Evolutionary conservation across 2,113 vertebrate species (phyloP).

Genomic region (Dolichallabes microphthalmus): DNA sequence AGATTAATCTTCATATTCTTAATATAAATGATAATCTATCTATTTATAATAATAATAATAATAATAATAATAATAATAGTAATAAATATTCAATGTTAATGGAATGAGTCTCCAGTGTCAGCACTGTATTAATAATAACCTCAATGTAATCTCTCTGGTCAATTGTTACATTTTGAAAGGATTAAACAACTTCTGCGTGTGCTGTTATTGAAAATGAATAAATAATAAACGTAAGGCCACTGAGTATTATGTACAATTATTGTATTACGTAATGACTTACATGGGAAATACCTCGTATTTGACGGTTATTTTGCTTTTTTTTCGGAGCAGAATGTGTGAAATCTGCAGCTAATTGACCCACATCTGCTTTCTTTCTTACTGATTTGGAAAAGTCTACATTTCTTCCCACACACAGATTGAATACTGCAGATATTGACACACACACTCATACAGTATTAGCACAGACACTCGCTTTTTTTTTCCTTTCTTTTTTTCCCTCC

Average conservation of each 20-base stretch:
- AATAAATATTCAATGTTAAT: no score
- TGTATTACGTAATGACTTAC: not conserved
- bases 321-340: not conserved
- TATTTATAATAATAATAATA: no score
- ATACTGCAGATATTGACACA: not conserved
- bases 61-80: no score
- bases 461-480: not conserved
- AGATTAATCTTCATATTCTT: no score
- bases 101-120: no score
- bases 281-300: not conserved
- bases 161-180: no score
- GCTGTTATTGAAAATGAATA: no score
- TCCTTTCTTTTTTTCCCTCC: no score
- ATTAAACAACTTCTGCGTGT: no score
- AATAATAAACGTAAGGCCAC: not conserved
- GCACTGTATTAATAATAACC: no score
- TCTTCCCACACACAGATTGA: not conserved
- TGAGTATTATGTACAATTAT: not conserved
- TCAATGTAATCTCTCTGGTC: no score
- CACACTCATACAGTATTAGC: not conserved
- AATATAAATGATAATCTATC: not conserved
- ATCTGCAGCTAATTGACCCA: not conserved
- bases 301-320: not conserved
- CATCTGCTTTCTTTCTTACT: conserved; percentile 3
- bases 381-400: not conserved